A percentile compares a stretch with the other conserved stretches of the same genome.
Evolutionary conservation across 2,797 vertebrate genomes (phyloP).

Genomic region (Acridotheres tristis): DNA sequence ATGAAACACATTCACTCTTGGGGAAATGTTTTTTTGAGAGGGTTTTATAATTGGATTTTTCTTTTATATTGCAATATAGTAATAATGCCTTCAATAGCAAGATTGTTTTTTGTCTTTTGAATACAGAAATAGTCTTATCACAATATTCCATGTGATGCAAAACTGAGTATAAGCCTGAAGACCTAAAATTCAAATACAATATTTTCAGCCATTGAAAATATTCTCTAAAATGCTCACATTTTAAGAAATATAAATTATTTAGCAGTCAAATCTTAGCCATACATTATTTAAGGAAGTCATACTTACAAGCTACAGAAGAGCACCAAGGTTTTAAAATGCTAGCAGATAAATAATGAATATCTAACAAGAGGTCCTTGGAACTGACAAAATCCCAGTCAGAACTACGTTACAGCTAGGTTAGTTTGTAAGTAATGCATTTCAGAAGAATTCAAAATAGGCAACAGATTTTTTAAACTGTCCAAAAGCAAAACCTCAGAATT

Average conservation of each 20-base stretch:
- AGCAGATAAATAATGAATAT: slow-evolving; percentile 58
- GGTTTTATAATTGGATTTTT: neutral
- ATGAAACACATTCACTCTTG: neutral
- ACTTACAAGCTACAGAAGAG: slow-evolving; percentile 8
- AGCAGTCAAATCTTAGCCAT: slow-evolving; percentile 17
- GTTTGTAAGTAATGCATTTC: neutral
- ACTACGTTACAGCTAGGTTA: neutral
- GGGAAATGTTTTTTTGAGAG: neutral
- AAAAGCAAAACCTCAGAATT: slow-evolving; percentile 15
- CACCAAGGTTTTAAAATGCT: slow-evolving; percentile 15
- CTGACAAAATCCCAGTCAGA: neutral
- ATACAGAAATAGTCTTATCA: neutral
- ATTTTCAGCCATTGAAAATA: neutral
- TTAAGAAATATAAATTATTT: slow-evolving; percentile 56
- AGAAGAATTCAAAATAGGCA: slow-evolving; percentile 25
- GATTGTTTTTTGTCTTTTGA: neutral
- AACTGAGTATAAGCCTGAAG: neutral
- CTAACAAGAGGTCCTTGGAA: slow-evolving; percentile 18
- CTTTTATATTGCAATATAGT: neutral
- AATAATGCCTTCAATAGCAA: neutral
- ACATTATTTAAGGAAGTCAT: slow-evolving; percentile 42
- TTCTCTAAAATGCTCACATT: slow-evolving; percentile 20
- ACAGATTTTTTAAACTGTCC: neutral
- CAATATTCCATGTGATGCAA: neutral
- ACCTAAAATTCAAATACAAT: neutral